Percentiles rank a stretch among this genome's conserved stretches.
phyloP scores from a whole-genome alignment of 2,113 vertebrate genomes.

The Ptilorrhoa leucosticta region DNA sequence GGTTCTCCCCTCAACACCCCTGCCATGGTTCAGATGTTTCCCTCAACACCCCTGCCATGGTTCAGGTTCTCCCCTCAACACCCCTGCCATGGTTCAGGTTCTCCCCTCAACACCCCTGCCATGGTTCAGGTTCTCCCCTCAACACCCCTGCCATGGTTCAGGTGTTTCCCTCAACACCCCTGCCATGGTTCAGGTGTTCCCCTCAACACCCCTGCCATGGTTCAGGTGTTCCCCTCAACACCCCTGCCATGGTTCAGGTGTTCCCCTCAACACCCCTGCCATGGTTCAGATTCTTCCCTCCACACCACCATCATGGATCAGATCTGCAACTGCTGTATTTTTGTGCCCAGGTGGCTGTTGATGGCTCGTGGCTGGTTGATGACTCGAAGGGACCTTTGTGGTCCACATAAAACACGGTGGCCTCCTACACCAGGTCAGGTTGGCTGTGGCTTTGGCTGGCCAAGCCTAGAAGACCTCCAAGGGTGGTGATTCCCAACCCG shows the following conservation, averaged over 20 bases:
- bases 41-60: accelerated
- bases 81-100: accelerated
- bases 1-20: not conserved
- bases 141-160: accelerated
- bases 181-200: no score
- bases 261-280: no score
- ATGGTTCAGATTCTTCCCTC: not conserved
- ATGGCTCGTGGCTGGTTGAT: not conserved
- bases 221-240: not conserved
- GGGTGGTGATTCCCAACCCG: not conserved
- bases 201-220: not conserved
- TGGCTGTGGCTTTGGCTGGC: not conserved
- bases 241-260: no score
- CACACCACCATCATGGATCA: not conserved
- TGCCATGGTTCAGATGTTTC: accelerated
- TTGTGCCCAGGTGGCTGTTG: not conserved
- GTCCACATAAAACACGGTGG: not conserved
- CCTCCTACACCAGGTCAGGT: accelerated
- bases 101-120: accelerated
- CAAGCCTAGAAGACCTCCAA: not conserved
- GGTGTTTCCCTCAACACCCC: not conserved
- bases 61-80: not conserved
- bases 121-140: not conserved
- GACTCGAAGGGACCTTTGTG: not conserved
- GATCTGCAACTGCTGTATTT: not conserved